Evolutionary conservation across 2,888 invertebrate species (phyloP).

Genomic region (Phania funesta): DNA sequence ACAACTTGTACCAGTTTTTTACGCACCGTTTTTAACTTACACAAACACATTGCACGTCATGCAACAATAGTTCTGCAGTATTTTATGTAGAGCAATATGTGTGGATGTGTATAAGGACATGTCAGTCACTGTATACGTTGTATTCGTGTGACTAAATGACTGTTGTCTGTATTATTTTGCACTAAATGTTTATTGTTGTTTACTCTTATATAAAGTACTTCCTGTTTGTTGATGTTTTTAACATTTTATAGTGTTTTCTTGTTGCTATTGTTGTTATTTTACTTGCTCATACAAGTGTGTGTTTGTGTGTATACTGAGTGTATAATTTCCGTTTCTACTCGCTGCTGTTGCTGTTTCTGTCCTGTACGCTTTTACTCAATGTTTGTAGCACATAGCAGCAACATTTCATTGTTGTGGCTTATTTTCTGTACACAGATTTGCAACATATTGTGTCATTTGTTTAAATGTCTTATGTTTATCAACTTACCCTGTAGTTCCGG

Average conservation of each 20-base stretch:
- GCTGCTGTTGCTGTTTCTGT: background rate
- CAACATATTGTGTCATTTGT: conserved; percentile 47
- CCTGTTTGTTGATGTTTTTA: conserved; percentile 50
- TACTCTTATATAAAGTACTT: conserved; percentile 61
- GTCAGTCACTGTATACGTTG: conserved; percentile 16
- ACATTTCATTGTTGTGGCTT: conserved; percentile 42
- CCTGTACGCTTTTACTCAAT: background rate
- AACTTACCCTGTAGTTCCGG: background rate
- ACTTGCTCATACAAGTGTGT: background rate
- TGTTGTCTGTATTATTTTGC: conserved; percentile 31
- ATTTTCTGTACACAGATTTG: conserved; percentile 42
- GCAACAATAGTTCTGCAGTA: conserved; percentile 45
- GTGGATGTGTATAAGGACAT: conserved; percentile 7
- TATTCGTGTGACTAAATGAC: conserved; percentile 30
- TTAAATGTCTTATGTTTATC: background rate
- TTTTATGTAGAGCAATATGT: background rate
- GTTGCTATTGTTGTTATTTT: conserved; percentile 13
- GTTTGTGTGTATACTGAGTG: conserved; percentile 19
- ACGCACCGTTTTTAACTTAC: background rate
- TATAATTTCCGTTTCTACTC: conserved; percentile 45
- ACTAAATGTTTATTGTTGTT: conserved; percentile 59
- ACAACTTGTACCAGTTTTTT: no score
- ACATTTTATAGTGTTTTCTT: conserved; percentile 24
- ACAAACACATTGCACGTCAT: background rate
- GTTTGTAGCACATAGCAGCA: background rate